phyloP scores from a whole-genome alignment of 2,888 invertebrate genomes.

The Epinotia nisella region DNA sequence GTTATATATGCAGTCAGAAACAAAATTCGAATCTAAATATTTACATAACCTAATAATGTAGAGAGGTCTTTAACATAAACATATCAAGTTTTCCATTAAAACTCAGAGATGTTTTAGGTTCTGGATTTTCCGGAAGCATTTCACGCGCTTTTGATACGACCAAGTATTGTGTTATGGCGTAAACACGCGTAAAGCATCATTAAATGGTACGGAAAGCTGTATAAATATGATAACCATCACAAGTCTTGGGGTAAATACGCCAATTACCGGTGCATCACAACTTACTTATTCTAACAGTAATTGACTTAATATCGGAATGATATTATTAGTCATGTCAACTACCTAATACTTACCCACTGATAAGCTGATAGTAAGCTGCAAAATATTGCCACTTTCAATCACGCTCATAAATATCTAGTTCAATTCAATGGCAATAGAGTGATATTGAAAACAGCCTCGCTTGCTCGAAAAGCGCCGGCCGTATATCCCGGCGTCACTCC shows the following conservation, averaged over 20 bases:
- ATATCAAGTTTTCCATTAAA: not conserved
- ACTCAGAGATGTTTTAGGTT: not conserved
- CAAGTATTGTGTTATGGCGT: constrained; percentile 4
- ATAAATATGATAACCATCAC: constrained; percentile 3
- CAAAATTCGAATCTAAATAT: not conserved
- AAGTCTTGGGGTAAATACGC: not conserved
- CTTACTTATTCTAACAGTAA: too few relatives aligned
- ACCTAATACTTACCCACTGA: too few relatives aligned
- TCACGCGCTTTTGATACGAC: constrained; percentile 7
- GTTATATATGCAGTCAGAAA: not conserved
- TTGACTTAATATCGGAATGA: too few relatives aligned
- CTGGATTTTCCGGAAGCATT: constrained; percentile 28
- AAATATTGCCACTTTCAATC: too few relatives aligned
- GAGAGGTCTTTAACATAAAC: not conserved
- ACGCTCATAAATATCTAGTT: too few relatives aligned
- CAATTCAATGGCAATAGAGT: too few relatives aligned
- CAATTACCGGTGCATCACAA: not conserved
- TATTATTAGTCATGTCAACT: too few relatives aligned
- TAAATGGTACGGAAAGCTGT: constrained; percentile 10
- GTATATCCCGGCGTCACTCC: too few relatives aligned
- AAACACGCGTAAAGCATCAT: constrained; percentile 10
- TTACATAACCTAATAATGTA: not conserved
- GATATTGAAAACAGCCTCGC: too few relatives aligned
- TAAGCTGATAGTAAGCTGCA: too few relatives aligned
- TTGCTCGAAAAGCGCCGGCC: too few relatives aligned